Evolutionary conservation across 2,113 vertebrate genomes (phyloP).

Genomic region (Clarias gariepinus): DNA sequence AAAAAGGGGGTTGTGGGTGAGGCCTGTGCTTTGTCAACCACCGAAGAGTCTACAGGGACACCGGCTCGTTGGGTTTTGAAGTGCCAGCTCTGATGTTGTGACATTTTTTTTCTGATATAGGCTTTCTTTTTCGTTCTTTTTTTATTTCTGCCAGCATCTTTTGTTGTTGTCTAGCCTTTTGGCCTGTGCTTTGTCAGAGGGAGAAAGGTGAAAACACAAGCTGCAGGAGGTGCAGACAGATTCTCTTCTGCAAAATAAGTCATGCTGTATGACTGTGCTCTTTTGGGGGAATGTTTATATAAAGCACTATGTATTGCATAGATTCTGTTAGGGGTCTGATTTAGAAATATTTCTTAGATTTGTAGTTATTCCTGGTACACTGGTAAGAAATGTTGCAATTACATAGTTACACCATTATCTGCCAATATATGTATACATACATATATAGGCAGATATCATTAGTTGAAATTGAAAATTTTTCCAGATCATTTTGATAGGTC

Average conservation of each 20-base stretch:
- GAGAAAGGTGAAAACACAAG: slow-evolving; percentile 72
- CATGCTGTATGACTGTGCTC: not conserved
- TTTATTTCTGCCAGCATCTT: slow-evolving; percentile 66
- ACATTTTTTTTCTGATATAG: slow-evolving; percentile 86
- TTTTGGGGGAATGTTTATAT: not conserved
- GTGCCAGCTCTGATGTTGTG: slow-evolving; percentile 88
- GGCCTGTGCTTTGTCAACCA: slow-evolving; percentile 83
- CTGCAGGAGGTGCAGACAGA: slow-evolving; percentile 62
- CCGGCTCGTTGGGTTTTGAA: slow-evolving; percentile 83
- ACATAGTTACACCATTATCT: not conserved
- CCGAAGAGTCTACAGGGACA: slow-evolving; percentile 75
- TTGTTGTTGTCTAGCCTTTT: slow-evolving; percentile 79
- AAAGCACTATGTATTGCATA: not conserved
- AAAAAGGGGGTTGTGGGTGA: slow-evolving; percentile 60
- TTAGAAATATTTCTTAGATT: not conserved
- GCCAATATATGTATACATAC: no score
- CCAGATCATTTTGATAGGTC: not conserved
- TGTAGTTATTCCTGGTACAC: not conserved
- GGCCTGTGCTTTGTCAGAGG: slow-evolving; percentile 82
- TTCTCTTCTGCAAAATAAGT: not conserved
- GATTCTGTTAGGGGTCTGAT: not conserved
- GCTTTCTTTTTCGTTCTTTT: slow-evolving; percentile 80
- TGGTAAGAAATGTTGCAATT: not conserved
- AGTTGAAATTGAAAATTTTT: not conserved
- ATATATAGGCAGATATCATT: no score